phyloP scores from a whole-genome alignment of 2,113 vertebrate species.

The Thalassoma bifasciatum region DNA sequence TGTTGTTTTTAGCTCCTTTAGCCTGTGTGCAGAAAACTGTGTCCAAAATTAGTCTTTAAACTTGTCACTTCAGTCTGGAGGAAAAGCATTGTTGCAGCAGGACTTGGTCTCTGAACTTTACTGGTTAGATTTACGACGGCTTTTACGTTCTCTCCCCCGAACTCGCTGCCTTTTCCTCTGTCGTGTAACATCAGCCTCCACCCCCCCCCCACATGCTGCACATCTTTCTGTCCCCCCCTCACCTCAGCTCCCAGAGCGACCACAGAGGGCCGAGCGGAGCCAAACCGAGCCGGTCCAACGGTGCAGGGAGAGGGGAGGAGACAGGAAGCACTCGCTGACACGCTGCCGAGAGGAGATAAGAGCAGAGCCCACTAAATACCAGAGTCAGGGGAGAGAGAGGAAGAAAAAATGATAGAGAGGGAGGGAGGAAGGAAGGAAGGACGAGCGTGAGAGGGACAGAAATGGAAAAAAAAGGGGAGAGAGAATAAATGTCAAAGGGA shows the following conservation, averaged over 20 bases:
- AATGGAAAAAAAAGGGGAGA: not conserved
- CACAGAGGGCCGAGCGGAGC: slow-evolving; percentile 32
- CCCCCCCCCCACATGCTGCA: not conserved
- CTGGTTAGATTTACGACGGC: not conserved
- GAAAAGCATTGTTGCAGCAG: no score
- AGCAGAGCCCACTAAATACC: slow-evolving; percentile 42
- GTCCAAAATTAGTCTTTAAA: not conserved
- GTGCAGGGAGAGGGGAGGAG: slow-evolving; percentile 16
- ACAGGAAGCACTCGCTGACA: slow-evolving; percentile 36
- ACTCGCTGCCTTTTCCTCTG: not conserved
- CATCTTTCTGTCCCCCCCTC: slow-evolving; percentile 14
- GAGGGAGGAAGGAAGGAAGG: not conserved
- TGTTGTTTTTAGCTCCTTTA: slow-evolving; percentile 9
- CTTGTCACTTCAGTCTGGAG: not conserved
- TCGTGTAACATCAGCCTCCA: not conserved
- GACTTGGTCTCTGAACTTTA: not conserved
- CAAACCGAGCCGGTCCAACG: slow-evolving; percentile 43
- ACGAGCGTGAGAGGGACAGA: no score
- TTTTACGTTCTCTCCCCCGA: not conserved
- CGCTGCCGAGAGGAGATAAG: slow-evolving; percentile 63
- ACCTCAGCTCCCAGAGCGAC: slow-evolving; percentile 9
- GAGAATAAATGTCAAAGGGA: slow-evolving; percentile 19
- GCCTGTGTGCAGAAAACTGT: not conserved
- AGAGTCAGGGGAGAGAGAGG: slow-evolving; percentile 17
- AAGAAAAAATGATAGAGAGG: not conserved